These are phyloP conservation scores for Lepeophtheirus nordmannii DNA, from an alignment of 2,888 invertebrate species.

Conservation along the genomic window DNA sequence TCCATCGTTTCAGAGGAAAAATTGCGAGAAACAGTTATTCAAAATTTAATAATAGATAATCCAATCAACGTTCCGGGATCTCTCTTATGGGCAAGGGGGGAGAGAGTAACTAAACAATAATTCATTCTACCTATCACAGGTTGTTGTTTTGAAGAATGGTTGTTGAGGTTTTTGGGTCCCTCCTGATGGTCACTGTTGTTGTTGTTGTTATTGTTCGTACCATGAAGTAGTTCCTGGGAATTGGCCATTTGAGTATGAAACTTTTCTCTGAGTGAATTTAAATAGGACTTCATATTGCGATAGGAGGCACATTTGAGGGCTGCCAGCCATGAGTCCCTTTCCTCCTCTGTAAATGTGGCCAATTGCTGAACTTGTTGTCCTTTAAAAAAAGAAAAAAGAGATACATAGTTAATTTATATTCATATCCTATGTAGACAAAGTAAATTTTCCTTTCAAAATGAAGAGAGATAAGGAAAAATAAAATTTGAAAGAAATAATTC, in stretches of 20 bases:
- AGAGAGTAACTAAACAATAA: no score
- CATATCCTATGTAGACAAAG: no score
- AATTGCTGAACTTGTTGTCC: slow-evolving; percentile 65
- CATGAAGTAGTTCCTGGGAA: not conserved
- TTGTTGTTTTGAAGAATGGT: slow-evolving; percentile 33
- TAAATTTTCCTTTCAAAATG: no score
- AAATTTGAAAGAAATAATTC: not conserved
- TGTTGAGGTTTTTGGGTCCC: slow-evolving; percentile 28
- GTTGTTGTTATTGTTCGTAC: not conserved
- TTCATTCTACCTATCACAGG: not conserved
- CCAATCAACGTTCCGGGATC: no score
- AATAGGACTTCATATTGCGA: slow-evolving; percentile 51
- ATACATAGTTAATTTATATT: not conserved
- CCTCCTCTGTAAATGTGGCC: slow-evolving; percentile 59
- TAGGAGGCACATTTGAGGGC: slow-evolving; percentile 69
- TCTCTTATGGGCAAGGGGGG: no score
- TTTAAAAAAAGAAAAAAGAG: slow-evolving; percentile 43
- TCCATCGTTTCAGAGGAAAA: no score
- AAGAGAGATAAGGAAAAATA: no score
- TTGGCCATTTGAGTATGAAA: slow-evolving; percentile 36
- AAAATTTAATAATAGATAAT: no score
- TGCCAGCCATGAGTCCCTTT: slow-evolving; percentile 70
- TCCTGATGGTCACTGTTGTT: slow-evolving; percentile 7
- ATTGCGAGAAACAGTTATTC: no score
- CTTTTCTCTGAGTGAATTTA: slow-evolving; percentile 9